These are phyloP conservation scores for Adelges cooleyi DNA, from an alignment of 1,140 invertebrate species.

Conservation along the genomic window DNA sequence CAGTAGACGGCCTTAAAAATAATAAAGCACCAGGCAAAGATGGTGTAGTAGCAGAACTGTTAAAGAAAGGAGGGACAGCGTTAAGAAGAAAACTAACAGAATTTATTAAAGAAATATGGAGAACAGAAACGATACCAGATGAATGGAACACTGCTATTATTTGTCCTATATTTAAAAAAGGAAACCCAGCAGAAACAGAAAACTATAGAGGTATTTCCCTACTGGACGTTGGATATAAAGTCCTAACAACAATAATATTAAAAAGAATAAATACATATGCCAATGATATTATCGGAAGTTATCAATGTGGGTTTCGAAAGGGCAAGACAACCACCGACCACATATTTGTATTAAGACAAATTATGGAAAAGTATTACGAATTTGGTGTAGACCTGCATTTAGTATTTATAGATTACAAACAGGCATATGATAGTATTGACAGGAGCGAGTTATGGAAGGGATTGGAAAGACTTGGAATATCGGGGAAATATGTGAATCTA, in stretches of 20 bases:
- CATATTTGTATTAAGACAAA: constrained; percentile 3
- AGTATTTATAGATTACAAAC: background rate
- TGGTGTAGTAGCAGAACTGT: background rate
- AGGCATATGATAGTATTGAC: background rate
- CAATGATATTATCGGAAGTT: constrained; percentile 36
- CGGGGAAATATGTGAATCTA: background rate
- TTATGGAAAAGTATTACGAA: background rate
- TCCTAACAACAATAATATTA: constrained; percentile 24
- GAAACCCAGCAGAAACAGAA: constrained; percentile 28
- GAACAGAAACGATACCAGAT: background rate
- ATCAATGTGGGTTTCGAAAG: background rate
- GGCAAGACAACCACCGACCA: background rate
- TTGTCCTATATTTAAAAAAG: background rate
- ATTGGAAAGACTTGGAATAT: background rate
- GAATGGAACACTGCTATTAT: background rate
- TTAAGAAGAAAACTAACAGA: background rate
- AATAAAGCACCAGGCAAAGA: background rate
- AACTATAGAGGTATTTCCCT: constrained; percentile 35
- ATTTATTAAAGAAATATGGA: background rate
- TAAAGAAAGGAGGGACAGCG: background rate
- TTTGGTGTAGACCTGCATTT: background rate
- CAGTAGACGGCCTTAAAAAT: background rate
- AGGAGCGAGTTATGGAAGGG: background rate
- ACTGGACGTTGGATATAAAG: constrained; percentile 29
- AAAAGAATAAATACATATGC: background rate